Evolutionary conservation across 2,113 vertebrate genomes (phyloP).

Genomic region (Cichladusa arquata): DNA sequence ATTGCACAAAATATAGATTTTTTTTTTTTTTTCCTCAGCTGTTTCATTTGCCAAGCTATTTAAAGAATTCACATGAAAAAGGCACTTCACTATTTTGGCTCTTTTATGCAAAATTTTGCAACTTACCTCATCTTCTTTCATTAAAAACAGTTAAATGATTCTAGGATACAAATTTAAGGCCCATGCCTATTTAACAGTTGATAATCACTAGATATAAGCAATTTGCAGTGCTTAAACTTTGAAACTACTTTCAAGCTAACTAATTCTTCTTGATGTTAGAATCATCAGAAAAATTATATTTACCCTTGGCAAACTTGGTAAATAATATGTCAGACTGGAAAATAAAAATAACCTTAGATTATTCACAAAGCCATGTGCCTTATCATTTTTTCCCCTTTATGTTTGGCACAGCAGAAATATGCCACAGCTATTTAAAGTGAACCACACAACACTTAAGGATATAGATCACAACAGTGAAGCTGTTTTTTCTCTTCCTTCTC

Average conservation of each 20-base stretch:
- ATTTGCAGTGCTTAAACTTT: conserved; percentile 61
- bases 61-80: conserved; percentile 23
- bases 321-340: conserved; percentile 70
- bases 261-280: conserved; percentile 57
- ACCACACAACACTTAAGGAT: conserved; percentile 65
- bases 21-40: neutral
- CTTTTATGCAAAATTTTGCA: conserved; percentile 53
- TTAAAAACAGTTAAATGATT: conserved; percentile 58
- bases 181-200: conserved; percentile 57
- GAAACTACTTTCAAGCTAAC: conserved; percentile 57
- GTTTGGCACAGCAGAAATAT: conserved; percentile 77
- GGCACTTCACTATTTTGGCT: conserved; percentile 29
- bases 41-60: conserved; percentile 48
- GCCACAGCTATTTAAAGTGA: conserved; percentile 75
- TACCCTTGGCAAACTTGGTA: conserved; percentile 63
- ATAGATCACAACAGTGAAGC: conserved; percentile 67
- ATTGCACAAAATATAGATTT: neutral
- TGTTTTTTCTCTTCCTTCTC: conserved; percentile 48
- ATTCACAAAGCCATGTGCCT: conserved; percentile 64
- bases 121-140: conserved; percentile 46
- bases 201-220: conserved; percentile 2
- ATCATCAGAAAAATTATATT: conserved; percentile 52
- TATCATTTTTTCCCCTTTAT: conserved; percentile 34
- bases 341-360: conserved; percentile 72
- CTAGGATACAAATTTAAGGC: conserved; percentile 50